Evolutionary conservation across 1,140 invertebrate genomes (phyloP), one percentile per base, ranked within the genome.

Genomic region (Uloborus diversus): DNA sequence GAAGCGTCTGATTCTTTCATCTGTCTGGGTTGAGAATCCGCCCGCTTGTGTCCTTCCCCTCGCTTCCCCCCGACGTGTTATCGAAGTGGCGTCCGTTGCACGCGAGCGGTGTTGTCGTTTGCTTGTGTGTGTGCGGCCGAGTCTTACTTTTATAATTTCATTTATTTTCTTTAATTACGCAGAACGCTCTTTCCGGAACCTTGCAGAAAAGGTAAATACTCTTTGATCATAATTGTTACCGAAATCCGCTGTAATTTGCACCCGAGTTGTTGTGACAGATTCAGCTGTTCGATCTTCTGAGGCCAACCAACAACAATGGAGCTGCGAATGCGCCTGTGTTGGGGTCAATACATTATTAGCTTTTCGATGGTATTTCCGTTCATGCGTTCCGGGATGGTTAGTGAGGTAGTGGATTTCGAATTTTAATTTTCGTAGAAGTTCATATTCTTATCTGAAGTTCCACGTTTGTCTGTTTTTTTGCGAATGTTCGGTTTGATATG

Each of bases 61-160:
- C 28, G 28, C 53, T 14, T 20, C n/a, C 59, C 42, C 59, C 57
- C 17, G 47, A 30, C 32, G 32, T 62, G 30, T 13, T n/a, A 53
- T 27, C 59, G 20, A 49, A 61, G 73, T 78, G 51, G 73, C 73
- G 73, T 78, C 73, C 61, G 61, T 62, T 7, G 33, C 20, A 20
- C 37, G 37, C 37, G 37, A 13, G 37, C 37, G 37, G 37, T 42
- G 37, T 42, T 42, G 37, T 42, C 37, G 37, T 42, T 17, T 42
- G 37, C 37, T 9, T 13, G 9, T 17, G 37, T 17, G 1, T 42
- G 37, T 0, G 37, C 9, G 17, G 17, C 9, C 17, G 9, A 42
- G 37, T 42, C 17, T 1, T 42, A 42, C 17, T 42, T 42, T 42
- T 13, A 13, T 42, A 13, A 42, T 42, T 42, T 42, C 9, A 42